Conservation (phyloP, 1,140 invertebrate genomes). For the Drosophila ananassae region DNA sequence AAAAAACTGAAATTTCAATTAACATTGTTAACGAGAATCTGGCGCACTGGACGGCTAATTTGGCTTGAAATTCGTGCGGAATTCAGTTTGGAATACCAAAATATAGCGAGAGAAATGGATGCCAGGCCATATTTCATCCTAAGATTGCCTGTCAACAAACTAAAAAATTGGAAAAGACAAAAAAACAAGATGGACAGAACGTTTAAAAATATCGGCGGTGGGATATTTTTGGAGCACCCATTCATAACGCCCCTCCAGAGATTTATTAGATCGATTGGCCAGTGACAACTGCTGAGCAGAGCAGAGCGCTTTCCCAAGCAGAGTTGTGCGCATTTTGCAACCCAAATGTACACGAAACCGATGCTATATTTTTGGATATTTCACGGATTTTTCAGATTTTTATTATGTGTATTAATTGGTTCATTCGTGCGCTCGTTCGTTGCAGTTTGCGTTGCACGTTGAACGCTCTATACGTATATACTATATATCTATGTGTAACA, state of each 20-base stretch:
- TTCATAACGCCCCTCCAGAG: constrained; percentile 45
- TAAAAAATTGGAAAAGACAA: not conserved
- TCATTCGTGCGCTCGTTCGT: constrained; percentile 29
- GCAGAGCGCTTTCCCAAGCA: constrained; percentile 14
- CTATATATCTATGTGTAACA: not conserved
- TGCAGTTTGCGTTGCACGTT: constrained; percentile 40
- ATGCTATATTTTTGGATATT: constrained; percentile 41
- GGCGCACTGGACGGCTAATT: constrained; percentile 28
- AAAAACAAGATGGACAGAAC: not conserved
- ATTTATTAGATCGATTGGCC: constrained; percentile 49
- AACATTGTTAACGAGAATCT: constrained; percentile 41
- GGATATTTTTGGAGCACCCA: constrained; percentile 38
- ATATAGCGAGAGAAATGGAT: constrained; percentile 1
- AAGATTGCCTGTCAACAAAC: constrained; percentile 46
- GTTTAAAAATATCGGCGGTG: constrained; percentile 37
- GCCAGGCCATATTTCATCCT: constrained; percentile 41
- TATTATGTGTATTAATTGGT: constrained; percentile 57
- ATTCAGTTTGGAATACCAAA: constrained; percentile 30
- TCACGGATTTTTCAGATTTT: constrained; percentile 34
- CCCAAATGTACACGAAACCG: constrained; percentile 28
- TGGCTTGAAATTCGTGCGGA: constrained; percentile 23
- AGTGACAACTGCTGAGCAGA: constrained; percentile 41
- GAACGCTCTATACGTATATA: constrained; percentile 8
- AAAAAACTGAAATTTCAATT: constrained; percentile 43
- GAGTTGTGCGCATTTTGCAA: constrained; percentile 38